Evolutionary conservation across 2,113 vertebrate species (phyloP).

Genomic region (Mellivora capensis): DNA sequence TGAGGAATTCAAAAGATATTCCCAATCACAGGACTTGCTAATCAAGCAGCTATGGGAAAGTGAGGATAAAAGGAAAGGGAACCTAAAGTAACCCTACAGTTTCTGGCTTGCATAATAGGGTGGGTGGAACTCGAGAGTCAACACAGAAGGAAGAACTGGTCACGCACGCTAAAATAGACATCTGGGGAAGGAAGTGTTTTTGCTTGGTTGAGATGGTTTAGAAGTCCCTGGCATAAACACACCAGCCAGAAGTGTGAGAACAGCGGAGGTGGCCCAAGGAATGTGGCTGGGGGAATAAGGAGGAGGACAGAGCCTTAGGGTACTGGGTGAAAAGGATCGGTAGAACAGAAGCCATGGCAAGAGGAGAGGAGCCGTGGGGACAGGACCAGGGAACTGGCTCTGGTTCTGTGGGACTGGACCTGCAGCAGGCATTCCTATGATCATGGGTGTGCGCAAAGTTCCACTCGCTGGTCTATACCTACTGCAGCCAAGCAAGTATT

Average conservation of each 20-base stretch:
- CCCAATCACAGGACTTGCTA: not conserved
- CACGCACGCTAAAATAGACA: not conserved
- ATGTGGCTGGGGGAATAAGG: not conserved
- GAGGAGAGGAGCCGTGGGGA: not conserved
- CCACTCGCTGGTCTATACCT: not conserved
- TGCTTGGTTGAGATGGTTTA: not conserved
- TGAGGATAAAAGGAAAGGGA: not conserved
- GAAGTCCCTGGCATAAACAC: not conserved
- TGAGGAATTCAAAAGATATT: not conserved
- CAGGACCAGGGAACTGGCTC: not conserved
- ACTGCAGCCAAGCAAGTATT: not conserved
- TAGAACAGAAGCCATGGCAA: not conserved
- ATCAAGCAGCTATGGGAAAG: not conserved
- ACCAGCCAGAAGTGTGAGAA: not conserved
- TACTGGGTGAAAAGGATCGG: not conserved
- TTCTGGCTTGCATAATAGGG: not conserved
- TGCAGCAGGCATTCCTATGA: not conserved
- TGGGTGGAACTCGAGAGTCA: not conserved
- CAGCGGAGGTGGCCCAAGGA: not conserved
- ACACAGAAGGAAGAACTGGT: not conserved
- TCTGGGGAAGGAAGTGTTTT: not conserved
- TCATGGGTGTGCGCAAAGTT: not conserved
- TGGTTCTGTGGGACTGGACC: not conserved
- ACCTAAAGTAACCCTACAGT: not conserved
- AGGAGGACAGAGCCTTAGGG: not conserved